Evolutionary conservation across 2,888 invertebrate species (phyloP), one percentile per base, ranked within the genome.

Genomic region (Pristionchus mayeri): DNA sequence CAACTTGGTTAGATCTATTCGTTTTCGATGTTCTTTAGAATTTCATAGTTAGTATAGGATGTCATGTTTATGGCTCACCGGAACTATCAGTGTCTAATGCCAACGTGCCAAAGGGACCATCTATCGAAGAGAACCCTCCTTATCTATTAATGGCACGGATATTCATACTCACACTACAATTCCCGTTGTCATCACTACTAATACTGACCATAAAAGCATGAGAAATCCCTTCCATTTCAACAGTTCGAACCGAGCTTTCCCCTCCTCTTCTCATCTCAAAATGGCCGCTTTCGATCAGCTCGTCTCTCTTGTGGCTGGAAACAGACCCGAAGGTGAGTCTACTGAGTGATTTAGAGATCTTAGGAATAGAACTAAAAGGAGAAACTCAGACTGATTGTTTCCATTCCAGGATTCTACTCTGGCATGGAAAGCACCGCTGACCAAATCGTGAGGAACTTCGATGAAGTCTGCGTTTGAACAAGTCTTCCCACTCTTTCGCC

Each of bases 391-490:
- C 13, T 71, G 2, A 40, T 40, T 40, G 7, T 21, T 21, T 21
- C 11, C 40, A 21, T 71, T 71, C 2, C 71, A 71, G 71, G 71
- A 2, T 71, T 71, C 71, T 71, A 71, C 71, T 37, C 71, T 44
- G 71, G 44, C 9, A 44, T 71, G 71, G 71, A 71, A 18, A 13
- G 6, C 13, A 71, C 71, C 24, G 71, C 71, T 24, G 40, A 44
- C 40, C 71, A 71, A 71, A 71, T 71, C 40, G 30, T 71, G 34
- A 71, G 40, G 4, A 71, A 24, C 44, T 71, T 71, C 71, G 71
- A 71, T 71, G 40, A 40, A 71, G 71, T 71, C 40, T 71, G 71
- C 71, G 40, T 44, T 40, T 71, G n/a, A 67, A 67, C 54, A 4
- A 21, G 21, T 54, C 21, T n/a, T n/a, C n/a, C n/a, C n/a, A n/a